These are phyloP conservation scores for Erynnis tages DNA, from an alignment of 2,888 invertebrate species.

Conservation along the genomic window DNA sequence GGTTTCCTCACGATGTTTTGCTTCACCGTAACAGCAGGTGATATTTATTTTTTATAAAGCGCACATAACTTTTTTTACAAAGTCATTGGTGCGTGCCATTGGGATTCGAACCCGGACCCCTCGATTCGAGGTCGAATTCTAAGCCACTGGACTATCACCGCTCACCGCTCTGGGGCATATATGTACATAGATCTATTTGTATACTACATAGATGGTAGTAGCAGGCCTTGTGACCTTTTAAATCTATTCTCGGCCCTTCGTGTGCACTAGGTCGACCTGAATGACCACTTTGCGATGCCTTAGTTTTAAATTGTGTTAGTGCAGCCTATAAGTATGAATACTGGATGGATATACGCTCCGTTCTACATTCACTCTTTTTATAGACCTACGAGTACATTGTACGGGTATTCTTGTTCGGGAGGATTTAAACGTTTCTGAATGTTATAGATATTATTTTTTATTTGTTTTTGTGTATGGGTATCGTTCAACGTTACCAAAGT, in stretches of 20 bases:
- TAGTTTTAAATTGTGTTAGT: conserved; percentile 27
- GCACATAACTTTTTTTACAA: too few relatives aligned
- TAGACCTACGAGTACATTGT: background rate
- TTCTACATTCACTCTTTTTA: conserved; percentile 7
- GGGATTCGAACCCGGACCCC: too few relatives aligned
- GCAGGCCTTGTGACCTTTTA: conserved; percentile 31
- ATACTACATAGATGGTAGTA: conserved; percentile 10
- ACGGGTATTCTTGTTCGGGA: background rate
- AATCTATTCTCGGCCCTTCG: conserved; percentile 31
- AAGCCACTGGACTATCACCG: too few relatives aligned
- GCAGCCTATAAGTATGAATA: conserved; percentile 29
- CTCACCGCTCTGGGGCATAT: conserved; percentile 1
- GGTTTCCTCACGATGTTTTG: too few relatives aligned
- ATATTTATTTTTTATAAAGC: too few relatives aligned
- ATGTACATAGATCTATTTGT: background rate
- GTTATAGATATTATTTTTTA: too few relatives aligned
- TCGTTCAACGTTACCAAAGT: too few relatives aligned
- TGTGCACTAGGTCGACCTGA: conserved; percentile 25
- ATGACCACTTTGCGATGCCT: conserved; percentile 26
- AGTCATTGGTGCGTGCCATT: too few relatives aligned
- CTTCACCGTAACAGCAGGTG: too few relatives aligned
- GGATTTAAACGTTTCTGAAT: too few relatives aligned
- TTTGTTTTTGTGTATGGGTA: too few relatives aligned
- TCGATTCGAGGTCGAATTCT: too few relatives aligned
- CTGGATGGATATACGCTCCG: background rate